Evolutionary conservation across 2,888 invertebrate genomes (phyloP).

Genomic region (Nemotelus nigrinus): DNA sequence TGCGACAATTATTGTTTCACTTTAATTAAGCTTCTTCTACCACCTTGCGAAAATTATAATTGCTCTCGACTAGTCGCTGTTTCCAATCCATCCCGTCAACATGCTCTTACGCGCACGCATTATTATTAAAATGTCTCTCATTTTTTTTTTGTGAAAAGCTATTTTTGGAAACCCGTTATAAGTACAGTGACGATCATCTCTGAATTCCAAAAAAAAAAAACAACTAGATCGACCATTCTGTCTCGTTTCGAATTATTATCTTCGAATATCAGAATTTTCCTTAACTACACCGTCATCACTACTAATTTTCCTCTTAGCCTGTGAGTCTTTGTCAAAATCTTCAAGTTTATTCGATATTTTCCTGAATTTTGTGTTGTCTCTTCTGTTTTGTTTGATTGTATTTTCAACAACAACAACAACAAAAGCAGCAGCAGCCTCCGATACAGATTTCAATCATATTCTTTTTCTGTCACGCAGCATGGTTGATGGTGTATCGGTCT

Average conservation of each 20-base stretch:
- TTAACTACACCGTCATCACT: not conserved
- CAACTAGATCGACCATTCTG: not conserved
- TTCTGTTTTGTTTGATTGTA: not conserved
- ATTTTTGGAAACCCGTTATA: constrained; percentile 5
- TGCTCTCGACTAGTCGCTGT: too few relatives aligned
- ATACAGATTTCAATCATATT: too few relatives aligned
- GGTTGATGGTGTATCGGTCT: too few relatives aligned
- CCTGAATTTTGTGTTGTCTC: not conserved
- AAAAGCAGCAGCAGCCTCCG: too few relatives aligned
- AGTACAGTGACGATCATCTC: not conserved
- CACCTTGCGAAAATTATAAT: too few relatives aligned
- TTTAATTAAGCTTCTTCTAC: too few relatives aligned
- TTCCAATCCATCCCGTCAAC: not conserved
- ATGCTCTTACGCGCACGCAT: not conserved
- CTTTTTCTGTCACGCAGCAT: too few relatives aligned
- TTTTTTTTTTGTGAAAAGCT: not conserved
- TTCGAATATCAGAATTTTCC: not conserved
- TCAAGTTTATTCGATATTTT: not conserved
- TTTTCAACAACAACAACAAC: too few relatives aligned
- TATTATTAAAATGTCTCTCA: constrained; percentile 12
- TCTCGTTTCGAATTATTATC: not conserved
- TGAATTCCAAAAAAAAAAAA: not conserved
- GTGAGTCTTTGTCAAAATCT: not conserved
- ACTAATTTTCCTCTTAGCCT: not conserved
- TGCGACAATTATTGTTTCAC: too few relatives aligned